Evolutionary conservation across 2,888 invertebrate genomes (phyloP).

Genomic region (Caenorhabditis uteleia): DNA sequence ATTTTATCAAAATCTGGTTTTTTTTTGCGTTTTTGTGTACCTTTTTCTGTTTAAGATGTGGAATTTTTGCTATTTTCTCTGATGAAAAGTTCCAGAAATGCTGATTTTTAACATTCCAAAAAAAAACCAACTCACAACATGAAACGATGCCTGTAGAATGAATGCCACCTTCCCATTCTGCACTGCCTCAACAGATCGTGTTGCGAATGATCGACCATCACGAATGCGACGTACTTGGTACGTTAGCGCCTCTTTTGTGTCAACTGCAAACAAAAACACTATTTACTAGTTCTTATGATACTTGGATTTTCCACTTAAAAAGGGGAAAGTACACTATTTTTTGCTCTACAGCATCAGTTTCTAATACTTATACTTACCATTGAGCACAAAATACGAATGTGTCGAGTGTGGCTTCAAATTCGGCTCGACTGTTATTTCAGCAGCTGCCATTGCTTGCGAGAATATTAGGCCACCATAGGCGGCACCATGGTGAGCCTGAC

Average conservation of each 20-base stretch:
- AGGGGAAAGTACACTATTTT: background rate
- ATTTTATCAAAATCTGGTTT: too few species aligned
- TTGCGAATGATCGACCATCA: slow-evolving; percentile 69
- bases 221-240: slow-evolving; percentile 71
- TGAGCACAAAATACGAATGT: slow-evolving; percentile 64
- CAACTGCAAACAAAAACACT: slow-evolving; percentile 54
- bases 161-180: slow-evolving; percentile 71
- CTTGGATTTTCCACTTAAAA: background rate
- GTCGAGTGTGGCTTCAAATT: slow-evolving; percentile 60
- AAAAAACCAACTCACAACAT: slow-evolving; percentile 38
- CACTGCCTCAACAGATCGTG: slow-evolving; percentile 70
- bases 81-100: background rate
- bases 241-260: slow-evolving; percentile 68
- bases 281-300: background rate
- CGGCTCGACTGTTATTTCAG: slow-evolving; percentile 56
- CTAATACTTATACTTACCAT: slow-evolving; percentile 41
- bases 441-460: slow-evolving; percentile 60
- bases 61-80: background rate
- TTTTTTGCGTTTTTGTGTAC: too few species aligned
- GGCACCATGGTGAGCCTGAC: slow-evolving; percentile 44
- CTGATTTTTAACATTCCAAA: too few species aligned
- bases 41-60: background rate
- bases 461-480: slow-evolving; percentile 66
- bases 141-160: slow-evolving; percentile 65
- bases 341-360: background rate